Percentiles rank a stretch among this genome's conserved stretches.
phyloP scores from a whole-genome alignment of 2,888 invertebrate species.

The Pterostichus niger region DNA sequence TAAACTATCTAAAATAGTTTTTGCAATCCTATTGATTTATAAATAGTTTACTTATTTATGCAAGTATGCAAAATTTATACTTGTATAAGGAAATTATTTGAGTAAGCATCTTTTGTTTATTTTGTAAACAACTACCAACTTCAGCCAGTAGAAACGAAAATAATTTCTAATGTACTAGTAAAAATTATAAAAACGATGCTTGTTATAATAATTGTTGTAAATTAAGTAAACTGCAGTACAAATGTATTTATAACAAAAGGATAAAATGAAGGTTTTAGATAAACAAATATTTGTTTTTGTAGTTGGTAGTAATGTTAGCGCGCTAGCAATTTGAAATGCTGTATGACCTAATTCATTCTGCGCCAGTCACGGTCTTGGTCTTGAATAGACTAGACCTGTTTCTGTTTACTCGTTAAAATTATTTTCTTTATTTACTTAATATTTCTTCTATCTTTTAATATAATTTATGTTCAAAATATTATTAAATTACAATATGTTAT shows the following conservation, averaged over 20 bases:
- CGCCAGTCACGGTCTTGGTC: constrained; percentile 58
- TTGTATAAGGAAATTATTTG: neutral
- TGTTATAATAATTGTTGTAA: too few relatives aligned
- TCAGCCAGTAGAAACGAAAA: neutral
- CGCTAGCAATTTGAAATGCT: constrained; percentile 45
- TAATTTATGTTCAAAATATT: neutral
- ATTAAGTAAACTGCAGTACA: too few relatives aligned
- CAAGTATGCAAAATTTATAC: neutral
- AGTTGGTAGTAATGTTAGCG: constrained; percentile 47
- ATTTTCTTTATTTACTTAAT: constrained; percentile 34
- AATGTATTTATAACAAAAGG: too few relatives aligned
- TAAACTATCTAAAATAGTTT: neutral
- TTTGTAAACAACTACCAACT: neutral
- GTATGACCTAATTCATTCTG: constrained; percentile 51
- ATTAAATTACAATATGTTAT: constrained; percentile 3
- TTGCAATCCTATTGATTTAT: neutral
- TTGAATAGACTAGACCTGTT: constrained; percentile 33
- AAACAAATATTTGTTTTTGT: too few relatives aligned
- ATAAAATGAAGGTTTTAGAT: too few relatives aligned
- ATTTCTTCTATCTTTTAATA: constrained; percentile 8
- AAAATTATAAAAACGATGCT: too few relatives aligned
- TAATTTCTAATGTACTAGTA: neutral
- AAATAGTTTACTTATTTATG: neutral
- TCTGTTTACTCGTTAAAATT: constrained; percentile 2
- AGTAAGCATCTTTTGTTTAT: neutral